Conservation (phyloP, 2,888 invertebrate species). For the Metellina segmentata region DNA sequence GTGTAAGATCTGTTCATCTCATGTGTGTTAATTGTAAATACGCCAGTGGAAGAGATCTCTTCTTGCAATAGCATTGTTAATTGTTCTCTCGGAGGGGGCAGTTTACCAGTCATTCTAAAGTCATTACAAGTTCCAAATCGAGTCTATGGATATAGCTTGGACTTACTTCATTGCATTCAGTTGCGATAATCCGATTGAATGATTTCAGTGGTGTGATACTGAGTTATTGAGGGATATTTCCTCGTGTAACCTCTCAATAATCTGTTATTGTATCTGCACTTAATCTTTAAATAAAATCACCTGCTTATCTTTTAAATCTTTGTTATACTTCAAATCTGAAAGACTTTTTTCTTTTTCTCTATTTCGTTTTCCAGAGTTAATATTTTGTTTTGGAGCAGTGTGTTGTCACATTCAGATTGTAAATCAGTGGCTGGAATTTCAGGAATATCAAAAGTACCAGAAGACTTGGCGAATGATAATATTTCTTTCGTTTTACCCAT, state of each 20-base stretch:
- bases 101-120: too few species aligned
- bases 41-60: too few species aligned
- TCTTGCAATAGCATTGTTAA: too few species aligned
- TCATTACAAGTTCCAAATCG: too few species aligned
- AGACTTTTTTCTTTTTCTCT: constrained; percentile 3
- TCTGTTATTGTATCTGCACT: constrained; percentile 36
- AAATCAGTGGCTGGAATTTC: not conserved
- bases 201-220: not conserved
- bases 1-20: too few species aligned
- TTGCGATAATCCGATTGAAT: too few species aligned
- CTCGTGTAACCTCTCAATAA: constrained; percentile 16
- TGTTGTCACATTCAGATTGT: not conserved
- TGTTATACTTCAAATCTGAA: constrained; percentile 22
- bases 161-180: too few species aligned
- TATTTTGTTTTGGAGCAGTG: not conserved
- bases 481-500: not conserved
- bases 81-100: too few species aligned
- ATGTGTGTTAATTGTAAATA: too few species aligned
- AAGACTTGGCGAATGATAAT: not conserved
- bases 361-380: constrained; percentile 29
- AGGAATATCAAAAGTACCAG: too few species aligned
- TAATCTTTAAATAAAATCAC: constrained; percentile 34
- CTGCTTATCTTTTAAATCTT: constrained; percentile 47
- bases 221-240: constrained; percentile 1
- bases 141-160: too few species aligned